phyloP scores from a whole-genome alignment of 1,140 invertebrate genomes.

The Coptotermes formosanus region DNA sequence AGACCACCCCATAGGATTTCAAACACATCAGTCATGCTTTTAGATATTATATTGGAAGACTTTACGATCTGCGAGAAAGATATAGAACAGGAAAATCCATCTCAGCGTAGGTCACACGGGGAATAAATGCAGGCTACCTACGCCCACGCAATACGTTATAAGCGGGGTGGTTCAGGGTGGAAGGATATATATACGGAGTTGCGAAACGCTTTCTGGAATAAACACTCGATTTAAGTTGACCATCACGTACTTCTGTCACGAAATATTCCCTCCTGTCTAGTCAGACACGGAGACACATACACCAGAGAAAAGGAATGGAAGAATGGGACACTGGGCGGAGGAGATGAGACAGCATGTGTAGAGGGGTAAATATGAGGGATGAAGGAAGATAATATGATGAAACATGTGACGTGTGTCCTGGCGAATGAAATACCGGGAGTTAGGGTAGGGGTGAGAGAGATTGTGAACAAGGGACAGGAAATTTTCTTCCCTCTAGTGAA shows the following conservation, averaged over 20 bases:
- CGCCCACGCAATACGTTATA: constrained; percentile 17
- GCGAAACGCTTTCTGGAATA: neutral
- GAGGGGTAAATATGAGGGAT: neutral
- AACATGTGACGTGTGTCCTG: constrained; percentile 14
- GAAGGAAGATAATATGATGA: constrained; percentile 3
- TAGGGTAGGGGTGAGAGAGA: neutral
- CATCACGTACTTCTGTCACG: neutral
- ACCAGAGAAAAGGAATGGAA: neutral
- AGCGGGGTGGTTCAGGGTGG: neutral
- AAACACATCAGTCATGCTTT: constrained; percentile 5
- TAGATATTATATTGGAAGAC: constrained; percentile 4
- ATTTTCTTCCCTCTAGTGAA: neutral
- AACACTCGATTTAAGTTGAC: constrained; percentile 12
- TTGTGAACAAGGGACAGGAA: constrained; percentile 15
- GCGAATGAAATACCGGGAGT: neutral
- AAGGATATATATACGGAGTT: neutral
- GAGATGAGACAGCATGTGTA: neutral
- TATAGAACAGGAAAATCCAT: constrained; percentile 1
- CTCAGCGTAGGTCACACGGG: neutral
- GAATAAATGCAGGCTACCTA: neutral
- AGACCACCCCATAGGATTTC: neutral
- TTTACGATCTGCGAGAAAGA: constrained; percentile 15
- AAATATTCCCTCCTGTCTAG: constrained; percentile 7
- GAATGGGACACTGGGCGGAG: neutral
- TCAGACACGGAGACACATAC: neutral